These are phyloP conservation scores for Toxotes jaculatrix DNA, from an alignment of 2,113 vertebrate genomes.

Conservation along the genomic window DNA sequence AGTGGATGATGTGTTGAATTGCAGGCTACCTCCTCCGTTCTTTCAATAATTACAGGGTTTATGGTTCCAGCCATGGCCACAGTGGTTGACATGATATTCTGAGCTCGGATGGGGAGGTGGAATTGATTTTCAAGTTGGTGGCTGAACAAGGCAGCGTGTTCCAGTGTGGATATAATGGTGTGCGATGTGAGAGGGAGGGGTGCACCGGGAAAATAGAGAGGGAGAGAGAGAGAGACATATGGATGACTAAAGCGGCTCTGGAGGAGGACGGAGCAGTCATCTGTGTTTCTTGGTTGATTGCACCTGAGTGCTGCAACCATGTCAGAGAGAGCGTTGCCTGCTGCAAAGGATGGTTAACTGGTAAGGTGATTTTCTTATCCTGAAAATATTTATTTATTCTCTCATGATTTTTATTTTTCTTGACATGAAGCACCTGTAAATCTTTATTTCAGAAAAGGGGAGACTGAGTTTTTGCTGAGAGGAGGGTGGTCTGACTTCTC, in stretches of 20 bases:
- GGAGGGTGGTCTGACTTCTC: neutral
- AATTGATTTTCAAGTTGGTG: conserved; percentile 66
- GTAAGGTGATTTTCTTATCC: neutral
- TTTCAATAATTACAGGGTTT: conserved; percentile 53
- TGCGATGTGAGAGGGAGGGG: conserved; percentile 49
- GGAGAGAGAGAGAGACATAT: conserved; percentile 37
- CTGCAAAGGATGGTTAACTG: conserved; percentile 70
- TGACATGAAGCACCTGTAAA: neutral
- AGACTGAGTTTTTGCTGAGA: neutral
- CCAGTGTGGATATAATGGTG: conserved; percentile 38
- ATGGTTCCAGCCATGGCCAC: conserved; percentile 3
- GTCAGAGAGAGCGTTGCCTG: conserved; percentile 19
- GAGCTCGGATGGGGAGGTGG: conserved; percentile 40
- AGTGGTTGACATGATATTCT: conserved; percentile 10
- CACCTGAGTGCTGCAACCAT: conserved; percentile 42
- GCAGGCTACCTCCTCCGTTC: conserved; percentile 22
- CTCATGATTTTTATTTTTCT: neutral
- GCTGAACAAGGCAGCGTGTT: conserved; percentile 20
- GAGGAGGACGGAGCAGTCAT: conserved; percentile 51
- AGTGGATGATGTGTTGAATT: conserved; percentile 40
- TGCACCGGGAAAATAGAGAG: conserved; percentile 36
- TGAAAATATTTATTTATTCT: neutral
- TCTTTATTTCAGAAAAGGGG: neutral
- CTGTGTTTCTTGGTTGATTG: conserved; percentile 43
- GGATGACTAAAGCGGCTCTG: conserved; percentile 36